phyloP scores from a whole-genome alignment of 2,113 vertebrate genomes.

The Chamaetylas fuelleborni region DNA sequence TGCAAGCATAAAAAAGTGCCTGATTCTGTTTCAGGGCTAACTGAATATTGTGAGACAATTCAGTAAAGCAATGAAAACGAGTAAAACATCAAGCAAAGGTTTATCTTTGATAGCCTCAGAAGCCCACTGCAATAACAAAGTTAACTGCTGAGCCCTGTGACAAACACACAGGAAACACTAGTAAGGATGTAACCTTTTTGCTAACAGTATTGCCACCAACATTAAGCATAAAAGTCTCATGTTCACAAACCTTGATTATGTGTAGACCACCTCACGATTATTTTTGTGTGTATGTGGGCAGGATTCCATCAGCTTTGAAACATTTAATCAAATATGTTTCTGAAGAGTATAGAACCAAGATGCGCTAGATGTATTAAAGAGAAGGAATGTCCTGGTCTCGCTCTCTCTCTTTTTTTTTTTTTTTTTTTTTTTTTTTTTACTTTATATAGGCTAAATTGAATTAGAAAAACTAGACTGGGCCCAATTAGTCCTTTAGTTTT shows the following conservation, averaged over 20 bases:
- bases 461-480: neutral
- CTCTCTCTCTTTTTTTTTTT: neutral
- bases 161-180: neutral
- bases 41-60: neutral
- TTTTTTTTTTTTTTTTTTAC: no score
- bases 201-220: neutral
- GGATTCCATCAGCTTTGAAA: neutral
- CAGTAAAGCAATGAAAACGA: neutral
- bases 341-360: neutral
- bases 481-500: conserved; percentile 4
- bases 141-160: neutral
- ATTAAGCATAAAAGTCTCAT: neutral
- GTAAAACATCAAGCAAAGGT: neutral
- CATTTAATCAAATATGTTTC: neutral
- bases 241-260: neutral
- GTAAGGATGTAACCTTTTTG: neutral
- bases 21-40: neutral
- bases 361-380: neutral
- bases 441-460: neutral
- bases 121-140: neutral
- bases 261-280: neutral
- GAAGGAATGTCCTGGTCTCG: neutral
- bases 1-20: neutral
- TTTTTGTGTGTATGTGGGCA: neutral
- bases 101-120: neutral